Evolutionary conservation across 2,888 invertebrate species (phyloP).

Genomic region (Calliopum simillimum): DNA sequence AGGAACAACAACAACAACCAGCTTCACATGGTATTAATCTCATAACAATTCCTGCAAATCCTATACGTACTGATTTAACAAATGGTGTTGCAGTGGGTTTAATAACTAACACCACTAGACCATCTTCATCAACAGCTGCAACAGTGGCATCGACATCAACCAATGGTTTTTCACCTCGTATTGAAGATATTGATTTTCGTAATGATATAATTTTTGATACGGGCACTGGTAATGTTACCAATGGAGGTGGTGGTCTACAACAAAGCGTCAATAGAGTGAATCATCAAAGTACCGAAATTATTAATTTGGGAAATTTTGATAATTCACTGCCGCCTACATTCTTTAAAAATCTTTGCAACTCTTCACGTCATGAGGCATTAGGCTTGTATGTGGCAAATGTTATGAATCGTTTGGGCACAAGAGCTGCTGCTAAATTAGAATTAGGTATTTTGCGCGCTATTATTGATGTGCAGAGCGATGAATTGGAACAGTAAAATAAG

Average conservation of each 20-base stretch:
- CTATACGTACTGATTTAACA: conserved; percentile 44
- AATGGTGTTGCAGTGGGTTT: conserved; percentile 44
- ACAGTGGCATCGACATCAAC: conserved; percentile 58
- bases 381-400: conserved; percentile 65
- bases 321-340: conserved; percentile 64
- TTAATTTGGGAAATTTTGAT: conserved; percentile 63
- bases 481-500: conserved; percentile 55
- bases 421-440: conserved; percentile 62
- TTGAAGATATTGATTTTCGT: conserved; percentile 61
- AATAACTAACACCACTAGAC: conserved; percentile 5
- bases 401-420: conserved; percentile 61
- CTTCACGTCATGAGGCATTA: conserved; percentile 62
- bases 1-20: conserved; percentile 33
- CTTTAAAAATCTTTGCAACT: conserved; percentile 65
- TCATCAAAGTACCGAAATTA: conserved; percentile 50
- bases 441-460: conserved; percentile 64
- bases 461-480: conserved; percentile 63
- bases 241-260: conserved; percentile 38
- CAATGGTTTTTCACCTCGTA: conserved; percentile 61
- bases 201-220: conserved; percentile 63
- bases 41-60: conserved; percentile 60
- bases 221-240: conserved; percentile 33
- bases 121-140: conserved; percentile 56
- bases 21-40: conserved; percentile 58
- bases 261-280: conserved; percentile 13